phyloP scores from a whole-genome alignment of 1,140 invertebrate species.

The Conopomorpha cramerella region DNA sequence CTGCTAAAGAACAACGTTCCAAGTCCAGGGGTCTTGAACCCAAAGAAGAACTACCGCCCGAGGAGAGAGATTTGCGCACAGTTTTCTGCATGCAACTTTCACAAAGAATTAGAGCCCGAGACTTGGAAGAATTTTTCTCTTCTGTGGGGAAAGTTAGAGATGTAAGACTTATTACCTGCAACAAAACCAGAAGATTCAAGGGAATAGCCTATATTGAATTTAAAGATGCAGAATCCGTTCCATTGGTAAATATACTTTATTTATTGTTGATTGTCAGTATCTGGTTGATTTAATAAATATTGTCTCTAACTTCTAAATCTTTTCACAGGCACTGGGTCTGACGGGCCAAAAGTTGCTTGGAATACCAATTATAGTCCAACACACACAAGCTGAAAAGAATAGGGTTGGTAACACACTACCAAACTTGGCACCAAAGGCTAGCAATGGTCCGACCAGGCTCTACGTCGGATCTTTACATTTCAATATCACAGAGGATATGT shows the following conservation, averaged over 20 bases:
- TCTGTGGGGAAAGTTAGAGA: conserved; percentile 98
- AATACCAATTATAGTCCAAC: conserved; percentile 97
- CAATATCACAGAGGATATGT: conserved; percentile 99
- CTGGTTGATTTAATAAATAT: no score
- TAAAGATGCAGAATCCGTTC: conserved; percentile 95
- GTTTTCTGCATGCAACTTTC: conserved; percentile 98
- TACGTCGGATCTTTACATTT: conserved; percentile 98
- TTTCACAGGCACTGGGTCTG: conserved; percentile 87
- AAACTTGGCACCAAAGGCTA: conserved; percentile 79
- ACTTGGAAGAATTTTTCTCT: conserved; percentile 99
- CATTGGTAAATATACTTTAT: conserved; percentile 70
- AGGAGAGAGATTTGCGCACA: conserved; percentile 96
- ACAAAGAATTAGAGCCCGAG: conserved; percentile 90
- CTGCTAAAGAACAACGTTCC: conserved; percentile 36
- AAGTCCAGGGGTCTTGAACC: conserved; percentile 45
- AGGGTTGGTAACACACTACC: conserved; percentile 86
- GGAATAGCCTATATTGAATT: conserved; percentile 99
- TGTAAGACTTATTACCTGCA: conserved; percentile 98
- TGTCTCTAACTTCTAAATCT: no score
- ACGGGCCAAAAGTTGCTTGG: conserved; percentile 96
- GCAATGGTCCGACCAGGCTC: conserved; percentile 91
- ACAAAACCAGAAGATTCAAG: conserved; percentile 98
- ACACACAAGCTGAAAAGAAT: conserved; percentile 98
- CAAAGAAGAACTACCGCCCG: conserved; percentile 85
- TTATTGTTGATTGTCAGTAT: no score